These are phyloP conservation scores for Brachionus manjavacas DNA, from an alignment of 1,140 invertebrate species.

Conservation along the genomic window DNA sequence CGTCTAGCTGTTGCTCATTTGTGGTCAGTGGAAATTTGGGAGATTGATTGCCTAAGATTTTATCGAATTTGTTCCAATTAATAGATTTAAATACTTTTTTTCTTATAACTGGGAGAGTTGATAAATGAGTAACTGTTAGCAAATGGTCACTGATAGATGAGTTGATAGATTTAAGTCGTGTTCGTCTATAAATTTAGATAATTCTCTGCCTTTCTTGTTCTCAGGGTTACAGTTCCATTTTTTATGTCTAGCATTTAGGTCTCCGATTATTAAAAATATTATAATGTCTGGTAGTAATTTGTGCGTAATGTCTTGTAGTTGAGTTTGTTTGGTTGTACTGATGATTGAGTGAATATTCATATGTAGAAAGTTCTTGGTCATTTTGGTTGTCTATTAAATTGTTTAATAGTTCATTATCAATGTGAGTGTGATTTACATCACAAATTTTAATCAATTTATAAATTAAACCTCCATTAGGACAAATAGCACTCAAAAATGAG, in stretches of 20 bases:
- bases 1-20: background rate
- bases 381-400: no score
- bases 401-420: no score
- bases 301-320: no score
- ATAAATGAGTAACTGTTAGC: background rate
- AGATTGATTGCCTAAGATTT: background rate
- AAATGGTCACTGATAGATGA: background rate
- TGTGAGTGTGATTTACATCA: no score
- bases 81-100: background rate
- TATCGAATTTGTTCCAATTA: background rate
- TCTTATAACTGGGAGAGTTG: background rate
- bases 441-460: no score
- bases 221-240: background rate
- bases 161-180: background rate
- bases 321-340: no score
- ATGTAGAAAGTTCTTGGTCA: no score
- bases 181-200: background rate
- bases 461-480: no score
- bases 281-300: no score
- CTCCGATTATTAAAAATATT: background rate
- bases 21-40: background rate
- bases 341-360: no score
- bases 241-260: background rate
- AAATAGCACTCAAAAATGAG: no score
- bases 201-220: background rate